Conservation (phyloP, 2,888 invertebrate species). For the Ctenicera cuprea region DNA sequence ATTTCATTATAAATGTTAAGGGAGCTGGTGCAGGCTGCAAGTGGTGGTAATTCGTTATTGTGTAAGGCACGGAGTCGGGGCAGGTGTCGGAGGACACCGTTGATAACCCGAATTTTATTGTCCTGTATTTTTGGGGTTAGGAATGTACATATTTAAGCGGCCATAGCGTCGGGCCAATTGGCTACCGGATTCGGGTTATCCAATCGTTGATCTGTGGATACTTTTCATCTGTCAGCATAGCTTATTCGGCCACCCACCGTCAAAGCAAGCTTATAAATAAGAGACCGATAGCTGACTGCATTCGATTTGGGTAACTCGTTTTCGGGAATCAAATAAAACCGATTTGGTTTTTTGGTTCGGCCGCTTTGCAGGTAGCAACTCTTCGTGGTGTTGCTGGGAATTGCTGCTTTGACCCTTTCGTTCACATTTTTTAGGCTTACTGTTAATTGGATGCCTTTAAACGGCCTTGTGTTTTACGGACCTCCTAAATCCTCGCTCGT, state of each 20-base stretch:
- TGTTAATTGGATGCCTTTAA: conserved; percentile 67
- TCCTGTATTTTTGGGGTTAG: conserved; percentile 48
- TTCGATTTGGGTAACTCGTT: conserved; percentile 63
- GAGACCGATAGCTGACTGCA: conserved; percentile 67
- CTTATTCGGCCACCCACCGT: conserved; percentile 71
- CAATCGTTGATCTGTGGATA: conserved; percentile 72
- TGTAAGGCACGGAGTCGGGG: conserved; percentile 31
- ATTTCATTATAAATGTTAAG: conserved; percentile 10
- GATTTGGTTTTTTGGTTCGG: conserved; percentile 56
- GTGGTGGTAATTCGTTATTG: conserved; percentile 27
- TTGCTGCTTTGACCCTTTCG: conserved; percentile 56
- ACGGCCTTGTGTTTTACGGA: conserved; percentile 63
- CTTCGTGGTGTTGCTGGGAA: conserved; percentile 51
- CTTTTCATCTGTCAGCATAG: conserved; percentile 73
- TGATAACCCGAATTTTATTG: conserved; percentile 52
- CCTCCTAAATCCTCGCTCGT: conserved; percentile 39
- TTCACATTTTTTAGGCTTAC: conserved; percentile 61
- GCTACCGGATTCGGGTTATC: conserved; percentile 73
- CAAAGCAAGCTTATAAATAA: conserved; percentile 71
- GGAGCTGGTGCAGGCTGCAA: conserved; percentile 21
- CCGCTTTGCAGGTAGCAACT: conserved; percentile 47
- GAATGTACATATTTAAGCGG: conserved; percentile 62
- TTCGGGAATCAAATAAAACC: conserved; percentile 67
- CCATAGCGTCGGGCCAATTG: conserved; percentile 70
- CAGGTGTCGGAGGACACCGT: conserved; percentile 58